These are phyloP conservation scores for Cirrhinus molitorella DNA, from an alignment of 2,797 vertebrate species.

Conservation along the genomic window DNA sequence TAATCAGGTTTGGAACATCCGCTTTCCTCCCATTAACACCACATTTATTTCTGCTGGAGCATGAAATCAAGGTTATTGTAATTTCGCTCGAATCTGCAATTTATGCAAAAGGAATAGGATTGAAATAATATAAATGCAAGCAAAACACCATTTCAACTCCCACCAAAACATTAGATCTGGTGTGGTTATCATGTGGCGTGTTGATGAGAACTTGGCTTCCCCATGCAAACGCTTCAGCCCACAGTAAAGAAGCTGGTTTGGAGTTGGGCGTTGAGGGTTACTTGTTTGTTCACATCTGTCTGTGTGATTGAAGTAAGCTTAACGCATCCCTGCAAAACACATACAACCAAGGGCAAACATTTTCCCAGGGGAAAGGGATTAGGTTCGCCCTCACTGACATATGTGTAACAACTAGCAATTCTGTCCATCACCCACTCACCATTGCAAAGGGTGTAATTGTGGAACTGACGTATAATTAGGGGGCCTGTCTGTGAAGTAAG, in stretches of 20 bases:
- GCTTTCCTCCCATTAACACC: constrained; percentile 3
- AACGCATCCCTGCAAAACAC: constrained; percentile 48
- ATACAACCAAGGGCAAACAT: constrained; percentile 45
- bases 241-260: constrained; percentile 13
- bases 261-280: constrained; percentile 34
- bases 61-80: constrained; percentile 22
- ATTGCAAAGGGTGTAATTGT: constrained; percentile 53
- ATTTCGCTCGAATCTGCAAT: background rate
- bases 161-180: background rate
- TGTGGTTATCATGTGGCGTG: background rate
- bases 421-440: constrained; percentile 40
- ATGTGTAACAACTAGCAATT: constrained; percentile 51
- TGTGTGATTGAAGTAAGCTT: constrained; percentile 37
- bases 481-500: constrained; percentile 50
- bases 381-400: constrained; percentile 37
- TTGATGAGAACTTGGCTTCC: constrained; percentile 3
- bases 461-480: constrained; percentile 59
- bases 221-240: constrained; percentile 7
- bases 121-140: background rate
- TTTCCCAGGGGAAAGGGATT: constrained; percentile 58
- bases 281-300: constrained; percentile 51
- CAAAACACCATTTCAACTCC: background rate
- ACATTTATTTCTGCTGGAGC: background rate
- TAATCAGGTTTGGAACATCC: constrained; percentile 1
- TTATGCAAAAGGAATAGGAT: background rate